Percentiles rank a stretch among this genome's conserved stretches.
phyloP scores from a whole-genome alignment of 2,888 invertebrate genomes.

The Drosophila basisetae region DNA sequence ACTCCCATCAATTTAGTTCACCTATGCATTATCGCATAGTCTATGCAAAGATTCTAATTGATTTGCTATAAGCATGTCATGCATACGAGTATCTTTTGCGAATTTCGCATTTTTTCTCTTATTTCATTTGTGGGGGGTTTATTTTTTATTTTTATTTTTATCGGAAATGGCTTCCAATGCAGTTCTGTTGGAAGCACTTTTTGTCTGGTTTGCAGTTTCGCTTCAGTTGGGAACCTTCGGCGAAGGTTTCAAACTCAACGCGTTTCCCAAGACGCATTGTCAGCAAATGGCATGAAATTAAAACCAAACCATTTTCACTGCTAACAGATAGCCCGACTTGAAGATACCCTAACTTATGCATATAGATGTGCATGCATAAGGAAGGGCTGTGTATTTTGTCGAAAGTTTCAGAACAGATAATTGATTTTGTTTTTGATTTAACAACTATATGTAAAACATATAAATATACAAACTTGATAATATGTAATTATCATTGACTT shows the following conservation, averaged over 20 bases:
- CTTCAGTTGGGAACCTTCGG: slow-evolving; percentile 21
- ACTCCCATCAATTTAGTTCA: neutral
- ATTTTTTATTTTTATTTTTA: neutral
- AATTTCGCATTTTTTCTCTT: neutral
- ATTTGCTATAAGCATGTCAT: neutral
- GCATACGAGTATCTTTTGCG: neutral
- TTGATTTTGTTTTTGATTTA: neutral
- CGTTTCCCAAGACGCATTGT: slow-evolving; percentile 8
- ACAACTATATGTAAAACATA: neutral
- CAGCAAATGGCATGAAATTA: slow-evolving; percentile 24
- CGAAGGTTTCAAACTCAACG: slow-evolving; percentile 25
- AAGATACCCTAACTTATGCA: neutral
- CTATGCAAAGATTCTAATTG: neutral
- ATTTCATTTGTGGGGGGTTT: neutral
- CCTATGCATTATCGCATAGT: too few species aligned
- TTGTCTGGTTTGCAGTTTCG: slow-evolving; percentile 29
- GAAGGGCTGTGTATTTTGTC: neutral
- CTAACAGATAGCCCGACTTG: neutral
- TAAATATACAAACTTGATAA: neutral
- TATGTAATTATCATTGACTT: neutral
- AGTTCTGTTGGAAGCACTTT: slow-evolving; percentile 2
- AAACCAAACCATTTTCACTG: neutral
- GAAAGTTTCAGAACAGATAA: neutral
- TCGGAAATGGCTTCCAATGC: slow-evolving; percentile 39
- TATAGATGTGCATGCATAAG: neutral